These are phyloP conservation scores for Gallinago stenura DNA, from an alignment of 2,797 vertebrate species.

Conservation along the genomic window DNA sequence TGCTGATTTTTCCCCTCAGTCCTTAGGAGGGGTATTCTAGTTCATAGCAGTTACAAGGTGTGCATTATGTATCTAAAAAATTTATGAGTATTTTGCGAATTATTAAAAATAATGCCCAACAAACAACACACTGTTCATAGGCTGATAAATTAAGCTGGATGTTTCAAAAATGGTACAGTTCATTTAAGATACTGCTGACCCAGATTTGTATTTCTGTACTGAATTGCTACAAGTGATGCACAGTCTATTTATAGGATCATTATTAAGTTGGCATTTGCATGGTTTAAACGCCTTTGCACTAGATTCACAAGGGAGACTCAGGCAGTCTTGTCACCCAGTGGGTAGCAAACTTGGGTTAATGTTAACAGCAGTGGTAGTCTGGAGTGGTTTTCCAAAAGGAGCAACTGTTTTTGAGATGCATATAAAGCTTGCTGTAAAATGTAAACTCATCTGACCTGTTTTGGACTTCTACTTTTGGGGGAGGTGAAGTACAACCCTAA, in stretches of 20 bases:
- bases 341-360: background rate
- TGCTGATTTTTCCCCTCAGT: background rate
- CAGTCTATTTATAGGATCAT: constrained; percentile 23
- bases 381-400: background rate
- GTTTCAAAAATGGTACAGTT: background rate
- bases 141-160: background rate
- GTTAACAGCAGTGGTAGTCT: background rate
- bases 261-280: constrained; percentile 13
- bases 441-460: background rate
- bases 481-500: background rate
- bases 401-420: background rate
- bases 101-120: background rate
- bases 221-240: constrained; percentile 12
- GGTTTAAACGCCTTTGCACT: background rate
- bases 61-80: background rate
- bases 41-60: background rate
- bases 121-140: background rate
- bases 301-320: background rate
- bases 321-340: background rate
- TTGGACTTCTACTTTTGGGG: background rate
- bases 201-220: background rate
- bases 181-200: constrained; percentile 18
- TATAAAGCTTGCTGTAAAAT: background rate
- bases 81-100: background rate
- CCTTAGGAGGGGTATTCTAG: background rate